phyloP scores from a whole-genome alignment of 2,888 invertebrate species.

The Scrobipalpa costella region DNA sequence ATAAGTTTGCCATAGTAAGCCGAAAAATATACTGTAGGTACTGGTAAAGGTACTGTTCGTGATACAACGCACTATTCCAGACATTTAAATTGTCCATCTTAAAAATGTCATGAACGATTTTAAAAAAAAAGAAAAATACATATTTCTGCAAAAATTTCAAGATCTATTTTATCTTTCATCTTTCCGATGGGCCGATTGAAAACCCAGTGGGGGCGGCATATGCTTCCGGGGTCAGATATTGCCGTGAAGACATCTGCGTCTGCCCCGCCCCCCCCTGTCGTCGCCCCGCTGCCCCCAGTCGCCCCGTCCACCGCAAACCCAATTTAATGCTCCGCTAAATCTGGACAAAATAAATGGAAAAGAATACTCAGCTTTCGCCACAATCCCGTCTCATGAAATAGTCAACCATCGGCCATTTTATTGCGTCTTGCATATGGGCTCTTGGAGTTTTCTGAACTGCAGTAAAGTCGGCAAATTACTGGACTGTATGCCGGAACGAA shows the following conservation, averaged over 20 bases:
- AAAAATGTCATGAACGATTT: no score
- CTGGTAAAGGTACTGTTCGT: no score
- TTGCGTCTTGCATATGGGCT: slow-evolving; percentile 20
- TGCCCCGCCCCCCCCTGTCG: slow-evolving; percentile 20
- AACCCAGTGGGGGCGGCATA: slow-evolving; percentile 45
- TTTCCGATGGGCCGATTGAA: slow-evolving; percentile 47
- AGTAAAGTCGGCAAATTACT: slow-evolving; percentile 9
- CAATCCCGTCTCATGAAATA: slow-evolving; percentile 22
- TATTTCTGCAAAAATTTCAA: no score
- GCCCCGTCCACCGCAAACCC: slow-evolving; percentile 56
- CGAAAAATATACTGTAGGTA: no score
- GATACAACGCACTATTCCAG: no score
- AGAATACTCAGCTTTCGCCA: slow-evolving; percentile 43
- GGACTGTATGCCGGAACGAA: background rate
- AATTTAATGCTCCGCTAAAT: slow-evolving; percentile 73
- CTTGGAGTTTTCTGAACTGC: slow-evolving; percentile 9
- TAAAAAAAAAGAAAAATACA: no score
- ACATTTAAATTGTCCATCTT: no score
- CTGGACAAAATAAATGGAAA: slow-evolving; percentile 65
- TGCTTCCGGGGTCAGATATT: slow-evolving; percentile 51
- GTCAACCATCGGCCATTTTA: slow-evolving; percentile 17
- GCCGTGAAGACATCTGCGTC: slow-evolving; percentile 65
- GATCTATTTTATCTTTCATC: background rate
- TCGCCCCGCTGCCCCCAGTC: background rate
- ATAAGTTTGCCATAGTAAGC: no score